These are phyloP conservation scores for Osedax fenrisi DNA, from an alignment of 2,888 invertebrate genomes.

Conservation along the genomic window DNA sequence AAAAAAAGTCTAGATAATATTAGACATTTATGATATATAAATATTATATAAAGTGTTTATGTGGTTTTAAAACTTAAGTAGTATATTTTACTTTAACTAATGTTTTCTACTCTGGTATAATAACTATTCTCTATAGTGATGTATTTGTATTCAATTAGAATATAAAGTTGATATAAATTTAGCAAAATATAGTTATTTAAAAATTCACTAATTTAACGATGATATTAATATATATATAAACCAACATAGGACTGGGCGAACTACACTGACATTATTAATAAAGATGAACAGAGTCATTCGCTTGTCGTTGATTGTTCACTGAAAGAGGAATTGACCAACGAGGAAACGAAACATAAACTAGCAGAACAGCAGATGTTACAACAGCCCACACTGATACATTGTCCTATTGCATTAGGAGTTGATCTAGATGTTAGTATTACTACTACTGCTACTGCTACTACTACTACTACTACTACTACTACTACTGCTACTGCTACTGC, in stretches of 20 bases:
- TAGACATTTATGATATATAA: no score
- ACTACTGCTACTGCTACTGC: constrained; percentile 30
- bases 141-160: no score
- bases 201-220: no score
- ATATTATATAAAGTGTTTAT: no score
- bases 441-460: constrained; percentile 30
- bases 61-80: no score
- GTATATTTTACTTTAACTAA: no score
- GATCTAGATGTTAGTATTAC: constrained; percentile 22
- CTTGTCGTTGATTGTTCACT: not conserved
- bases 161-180: no score
- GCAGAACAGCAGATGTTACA: not conserved
- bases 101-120: no score
- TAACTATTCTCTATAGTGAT: no score
- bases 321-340: not conserved
- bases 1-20: no score
- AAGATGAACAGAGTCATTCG: not conserved
- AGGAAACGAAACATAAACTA: not conserved
- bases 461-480: constrained; percentile 28
- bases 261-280: not conserved
- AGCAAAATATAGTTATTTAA: no score
- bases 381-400: not conserved
- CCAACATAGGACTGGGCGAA: not conserved
- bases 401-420: not conserved
- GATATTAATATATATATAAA: no score